Evolutionary conservation across 1,140 invertebrate species (phyloP), one percentile per base, ranked within the genome.

Genomic region (Venturia canescens): DNA sequence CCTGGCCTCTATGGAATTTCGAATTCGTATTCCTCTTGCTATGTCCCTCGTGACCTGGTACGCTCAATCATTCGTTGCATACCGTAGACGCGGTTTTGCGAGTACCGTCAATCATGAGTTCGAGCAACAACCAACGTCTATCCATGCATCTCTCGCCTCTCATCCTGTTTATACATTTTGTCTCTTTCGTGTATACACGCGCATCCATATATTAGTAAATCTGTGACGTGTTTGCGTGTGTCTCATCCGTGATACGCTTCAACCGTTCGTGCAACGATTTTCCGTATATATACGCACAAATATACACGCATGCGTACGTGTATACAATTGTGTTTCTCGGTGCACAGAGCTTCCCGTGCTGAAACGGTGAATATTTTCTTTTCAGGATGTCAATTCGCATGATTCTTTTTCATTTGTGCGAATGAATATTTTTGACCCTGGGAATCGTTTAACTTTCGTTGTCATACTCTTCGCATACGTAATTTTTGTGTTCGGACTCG

Each of bases 41-140:
- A 81, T 79, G 75, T 26, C 31, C 16, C 75, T 78, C 48, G 71
- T 78, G 60, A 53, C 50, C 70, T 72, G 44, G 31, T 67, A 57
- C 84, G 83, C 82, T 86, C 83, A 78, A 86, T 86, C 85, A 86
- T 85, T 84, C 66, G 84, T 84, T 85, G 78, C 80, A 76, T 44
- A 29, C 66, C 72, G 21, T 27, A n/a, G 16, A 48, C 31, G 48
- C 26, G 44, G 80, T 67, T 66, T 57, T 63, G 44, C 21, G 74
- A 66, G 75, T 76, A 67, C 78, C 78, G 67, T 78, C 81, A 82
- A 86, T 86, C 83, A 86, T 83, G 85, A 81, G 84, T 79, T 48
- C 78, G 79, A 27, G 80, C 57, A 57, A 53, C 50, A 21, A 53
- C 50, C 50, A 53, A 53, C 50, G 71, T 53, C 76, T 81, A 53